Evolutionary conservation across 1,140 invertebrate genomes (phyloP).

Genomic region (Melipona quadrifasciata): DNA sequence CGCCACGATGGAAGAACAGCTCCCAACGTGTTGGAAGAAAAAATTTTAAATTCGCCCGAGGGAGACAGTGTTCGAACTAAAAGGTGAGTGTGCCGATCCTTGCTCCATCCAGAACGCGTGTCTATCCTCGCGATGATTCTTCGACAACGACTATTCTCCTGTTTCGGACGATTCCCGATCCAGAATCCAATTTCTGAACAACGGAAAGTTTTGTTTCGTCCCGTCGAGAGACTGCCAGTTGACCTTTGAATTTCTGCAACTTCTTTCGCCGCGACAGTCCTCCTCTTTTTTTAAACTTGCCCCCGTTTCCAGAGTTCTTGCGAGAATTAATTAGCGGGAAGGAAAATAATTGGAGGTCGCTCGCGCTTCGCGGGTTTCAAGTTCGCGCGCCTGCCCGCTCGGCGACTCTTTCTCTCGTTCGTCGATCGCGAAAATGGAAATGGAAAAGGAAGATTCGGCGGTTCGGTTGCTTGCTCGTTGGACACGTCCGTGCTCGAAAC

Average conservation of each 20-base stretch:
- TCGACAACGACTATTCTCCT: too few species aligned
- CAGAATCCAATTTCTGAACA: too few species aligned
- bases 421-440: too few species aligned
- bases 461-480: too few species aligned
- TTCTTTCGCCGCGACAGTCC: too few species aligned
- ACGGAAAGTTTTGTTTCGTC: too few species aligned
- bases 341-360: constrained; percentile 22
- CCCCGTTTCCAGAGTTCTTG: neutral
- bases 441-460: too few species aligned
- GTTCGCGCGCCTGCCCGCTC: neutral
- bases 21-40: neutral
- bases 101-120: neutral
- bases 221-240: too few species aligned
- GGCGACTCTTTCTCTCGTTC: too few species aligned
- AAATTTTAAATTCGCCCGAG: neutral
- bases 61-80: constrained; percentile 7
- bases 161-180: too few species aligned
- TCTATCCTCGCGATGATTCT: neutral
- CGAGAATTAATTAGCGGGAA: constrained; percentile 38
- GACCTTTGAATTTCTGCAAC: too few species aligned
- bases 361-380: neutral
- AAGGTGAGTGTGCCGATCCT: constrained; percentile 32
- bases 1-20: neutral
- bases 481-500: too few species aligned
- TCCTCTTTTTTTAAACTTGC: neutral